Base-by-base conservation (phyloP, 2,888 invertebrate species). In the Urechis unicinctus region DNA sequence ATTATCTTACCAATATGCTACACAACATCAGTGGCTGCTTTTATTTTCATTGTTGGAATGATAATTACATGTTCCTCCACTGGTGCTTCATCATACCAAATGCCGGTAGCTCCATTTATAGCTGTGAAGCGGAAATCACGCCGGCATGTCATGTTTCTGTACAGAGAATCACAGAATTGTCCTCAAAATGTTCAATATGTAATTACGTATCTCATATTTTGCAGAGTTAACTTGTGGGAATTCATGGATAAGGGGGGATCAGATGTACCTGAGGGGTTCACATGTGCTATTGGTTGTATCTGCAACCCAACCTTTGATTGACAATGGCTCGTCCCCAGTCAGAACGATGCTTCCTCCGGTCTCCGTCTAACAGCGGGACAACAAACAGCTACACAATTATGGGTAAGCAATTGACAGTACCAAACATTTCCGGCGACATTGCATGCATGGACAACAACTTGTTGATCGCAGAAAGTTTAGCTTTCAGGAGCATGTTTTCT, bases 241-340 rank as follows among this genome's bases (percentile, higher is more conserved):
- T 45, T 13, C 25, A 36, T 50, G 17, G 31, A 36, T 25, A 9
- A 50, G 22, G 26, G 30, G 30, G 17, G 30, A 6, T 21, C 28
- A 9, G 22, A 9, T 21, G n/a, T 25, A 48, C 48, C 22, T 30
- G 22, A 43, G 26, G 3, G 52, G 52, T 52, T 55, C 55, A 41
- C 55, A 55, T 17, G 55, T 55, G 24, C 30, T 9, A 31, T 51
- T 52, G 5, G 55, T 55, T 17, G 55, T 55, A 28, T 55, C 47
- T 29, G 55, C 45, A 26, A 22, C 42, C 55, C 50, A 52, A 13
- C 24, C 50, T 21, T 25, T 29, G 24, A 55, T 21, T 22, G 24
- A 26, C 6, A 44, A n/a, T 13, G 49, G 52, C 43, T 42, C 1
- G 13, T 50, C 24, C 2, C 4, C 6, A 21, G 55, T 55, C 25